Evolutionary conservation across 2,797 vertebrate species (phyloP).

Genomic region (Peromyscus aztecus): DNA sequence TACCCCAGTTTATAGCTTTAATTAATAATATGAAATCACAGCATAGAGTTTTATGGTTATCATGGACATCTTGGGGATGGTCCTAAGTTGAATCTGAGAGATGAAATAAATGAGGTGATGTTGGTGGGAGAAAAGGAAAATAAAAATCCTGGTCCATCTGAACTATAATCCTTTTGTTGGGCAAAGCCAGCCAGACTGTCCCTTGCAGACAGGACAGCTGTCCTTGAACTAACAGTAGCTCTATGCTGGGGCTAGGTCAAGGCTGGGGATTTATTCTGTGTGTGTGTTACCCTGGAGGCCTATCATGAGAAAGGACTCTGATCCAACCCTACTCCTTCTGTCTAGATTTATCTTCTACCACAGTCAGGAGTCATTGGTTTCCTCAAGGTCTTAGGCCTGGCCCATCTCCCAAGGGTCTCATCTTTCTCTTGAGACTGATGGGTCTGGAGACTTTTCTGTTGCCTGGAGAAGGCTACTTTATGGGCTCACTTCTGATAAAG

Average conservation of each 20-base stretch:
- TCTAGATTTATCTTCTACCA: not conserved
- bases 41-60: constrained; percentile 78
- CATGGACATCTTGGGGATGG: constrained; percentile 78
- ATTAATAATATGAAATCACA: constrained; percentile 87
- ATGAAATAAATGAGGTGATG: constrained; percentile 75
- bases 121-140: constrained; percentile 63
- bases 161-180: constrained; percentile 11
- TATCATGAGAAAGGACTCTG: not conserved
- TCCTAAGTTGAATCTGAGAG: constrained; percentile 70
- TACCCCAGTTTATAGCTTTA: constrained; percentile 86
- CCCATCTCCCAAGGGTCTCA: not conserved
- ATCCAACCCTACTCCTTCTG: not conserved
- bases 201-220: not conserved
- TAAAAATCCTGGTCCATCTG: constrained; percentile 16
- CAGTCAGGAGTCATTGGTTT: not conserved
- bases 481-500: not conserved
- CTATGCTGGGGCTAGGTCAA: not conserved
- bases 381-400: not conserved
- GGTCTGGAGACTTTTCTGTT: not conserved
- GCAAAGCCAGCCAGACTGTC: constrained; percentile 32
- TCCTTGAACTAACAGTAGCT: not conserved
- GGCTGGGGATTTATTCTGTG: not conserved
- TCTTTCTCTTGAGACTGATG: constrained; percentile 19
- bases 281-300: not conserved
- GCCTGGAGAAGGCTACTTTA: not conserved